A percentile compares a stretch with the other conserved stretches of the same genome.
These are phyloP conservation scores for Parambassis ranga DNA, from an alignment of 2,797 vertebrate species.

Conservation along the genomic window DNA sequence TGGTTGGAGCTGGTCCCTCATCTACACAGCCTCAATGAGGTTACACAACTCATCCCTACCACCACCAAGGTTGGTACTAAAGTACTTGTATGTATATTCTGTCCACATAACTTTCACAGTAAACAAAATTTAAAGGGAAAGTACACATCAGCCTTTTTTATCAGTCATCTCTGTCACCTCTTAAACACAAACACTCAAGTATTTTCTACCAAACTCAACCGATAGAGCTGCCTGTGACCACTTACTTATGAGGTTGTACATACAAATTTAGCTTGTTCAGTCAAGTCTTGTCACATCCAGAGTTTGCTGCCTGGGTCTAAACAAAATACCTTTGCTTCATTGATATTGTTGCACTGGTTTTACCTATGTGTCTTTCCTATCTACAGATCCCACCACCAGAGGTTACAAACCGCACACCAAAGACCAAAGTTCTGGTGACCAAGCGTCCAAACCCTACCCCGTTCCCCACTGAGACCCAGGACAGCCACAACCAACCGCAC, in stretches of 20 bases:
- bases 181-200: too few relatives aligned
- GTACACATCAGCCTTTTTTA: too few relatives aligned
- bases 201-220: too few relatives aligned
- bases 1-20: slow-evolving; percentile 99
- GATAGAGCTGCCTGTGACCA: not conserved
- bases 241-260: not conserved
- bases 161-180: too few relatives aligned
- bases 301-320: too few relatives aligned
- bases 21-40: slow-evolving; percentile 97
- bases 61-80: slow-evolving; percentile 88
- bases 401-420: slow-evolving; percentile 91
- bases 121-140: too few relatives aligned
- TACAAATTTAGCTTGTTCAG: too few relatives aligned
- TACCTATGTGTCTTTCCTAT: too few relatives aligned
- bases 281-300: too few relatives aligned
- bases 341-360: not conserved
- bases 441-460: slow-evolving; percentile 90
- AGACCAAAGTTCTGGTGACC: slow-evolving; percentile 87
- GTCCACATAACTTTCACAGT: too few relatives aligned
- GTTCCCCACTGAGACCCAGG: slow-evolving; percentile 93
- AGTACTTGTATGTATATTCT: too few relatives aligned
- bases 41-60: slow-evolving; percentile 96
- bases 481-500: slow-evolving; percentile 94
- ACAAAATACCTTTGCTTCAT: too few relatives aligned
- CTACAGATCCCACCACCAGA: slow-evolving; percentile 89